phyloP scores from a whole-genome alignment of 2,888 invertebrate genomes.

The Phyllotreta cruciferae region DNA sequence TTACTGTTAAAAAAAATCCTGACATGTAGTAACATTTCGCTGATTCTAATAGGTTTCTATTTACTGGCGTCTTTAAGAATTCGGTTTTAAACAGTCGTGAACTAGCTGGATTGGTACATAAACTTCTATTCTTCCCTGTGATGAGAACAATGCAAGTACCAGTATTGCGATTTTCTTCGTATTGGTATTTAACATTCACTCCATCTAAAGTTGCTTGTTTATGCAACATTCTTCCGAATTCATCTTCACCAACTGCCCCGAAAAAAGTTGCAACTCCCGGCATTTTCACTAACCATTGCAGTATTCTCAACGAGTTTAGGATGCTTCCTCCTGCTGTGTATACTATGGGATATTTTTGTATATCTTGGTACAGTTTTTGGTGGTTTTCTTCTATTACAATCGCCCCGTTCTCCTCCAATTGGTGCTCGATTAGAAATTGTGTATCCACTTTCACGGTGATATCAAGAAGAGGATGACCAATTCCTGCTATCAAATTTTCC shows the following conservation, averaged over 20 bases:
- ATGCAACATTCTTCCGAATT: slow-evolving; percentile 83
- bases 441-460: slow-evolving; percentile 84
- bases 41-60: slow-evolving; percentile 74
- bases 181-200: slow-evolving; percentile 88
- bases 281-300: slow-evolving; percentile 87
- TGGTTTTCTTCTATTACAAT: slow-evolving; percentile 93
- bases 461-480: slow-evolving; percentile 96
- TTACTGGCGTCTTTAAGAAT: slow-evolving; percentile 79
- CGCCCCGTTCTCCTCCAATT: slow-evolving; percentile 87
- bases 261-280: slow-evolving; percentile 87
- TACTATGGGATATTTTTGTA: slow-evolving; percentile 80
- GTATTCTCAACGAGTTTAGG: slow-evolving; percentile 92
- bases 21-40: slow-evolving; percentile 90
- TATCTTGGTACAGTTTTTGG: slow-evolving; percentile 83
- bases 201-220: slow-evolving; percentile 82
- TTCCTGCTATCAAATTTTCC: slow-evolving; percentile 84
- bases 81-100: slow-evolving; percentile 91
- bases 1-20: slow-evolving; percentile 96
- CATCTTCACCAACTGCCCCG: slow-evolving; percentile 93
- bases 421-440: slow-evolving; percentile 84
- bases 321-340: slow-evolving; percentile 86
- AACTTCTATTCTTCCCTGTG: slow-evolving; percentile 85
- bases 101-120: slow-evolving; percentile 96
- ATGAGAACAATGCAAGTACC: slow-evolving; percentile 97
- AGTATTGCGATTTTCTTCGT: slow-evolving; percentile 77